Percentiles rank a stretch among this genome's conserved stretches.
Conservation (phyloP, 1,140 invertebrate species). For the Meloidogyne hapla region DNA sequence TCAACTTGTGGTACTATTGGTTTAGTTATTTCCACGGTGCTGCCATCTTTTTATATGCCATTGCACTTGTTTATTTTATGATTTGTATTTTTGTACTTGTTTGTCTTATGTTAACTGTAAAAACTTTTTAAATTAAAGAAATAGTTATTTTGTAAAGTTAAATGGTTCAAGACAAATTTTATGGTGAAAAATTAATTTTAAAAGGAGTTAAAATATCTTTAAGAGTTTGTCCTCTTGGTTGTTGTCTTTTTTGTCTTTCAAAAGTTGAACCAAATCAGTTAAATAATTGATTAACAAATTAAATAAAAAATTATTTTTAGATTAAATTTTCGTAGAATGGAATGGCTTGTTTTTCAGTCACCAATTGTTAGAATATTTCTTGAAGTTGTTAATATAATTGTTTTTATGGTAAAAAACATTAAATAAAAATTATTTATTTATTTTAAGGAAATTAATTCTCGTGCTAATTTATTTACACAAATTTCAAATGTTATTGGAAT, state of each 20-base stretch:
- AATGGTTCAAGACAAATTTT: constrained; percentile 49
- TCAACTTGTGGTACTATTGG: constrained; percentile 56
- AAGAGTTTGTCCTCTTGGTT: constrained; percentile 45
- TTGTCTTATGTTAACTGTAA: constrained; percentile 50
- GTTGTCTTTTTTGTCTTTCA: constrained; percentile 49
- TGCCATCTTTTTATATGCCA: constrained; percentile 56
- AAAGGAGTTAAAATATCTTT: constrained; percentile 33
- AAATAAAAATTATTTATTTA: constrained; percentile 2
- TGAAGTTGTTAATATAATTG: constrained; percentile 55
- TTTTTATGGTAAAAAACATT: constrained; percentile 39
- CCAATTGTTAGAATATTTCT: constrained; percentile 52
- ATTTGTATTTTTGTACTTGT: constrained; percentile 47
- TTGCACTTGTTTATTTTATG: constrained; percentile 59
- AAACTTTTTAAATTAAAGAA: too few species aligned
- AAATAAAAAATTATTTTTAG: constrained; percentile 33
- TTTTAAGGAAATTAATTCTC: constrained; percentile 40
- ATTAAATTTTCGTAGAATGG: constrained; percentile 51
- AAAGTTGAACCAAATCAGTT: constrained; percentile 46
- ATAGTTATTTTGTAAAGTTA: too few species aligned
- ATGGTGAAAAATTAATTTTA: constrained; percentile 43
- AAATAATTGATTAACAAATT: neutral
- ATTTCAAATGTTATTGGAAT: constrained; percentile 57
- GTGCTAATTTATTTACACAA: constrained; percentile 51
- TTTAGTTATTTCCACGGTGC: constrained; percentile 59
- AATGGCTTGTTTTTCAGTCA: constrained; percentile 60